Conservation (phyloP, 2,797 vertebrate genomes). For the Iguana delicatissima region DNA sequence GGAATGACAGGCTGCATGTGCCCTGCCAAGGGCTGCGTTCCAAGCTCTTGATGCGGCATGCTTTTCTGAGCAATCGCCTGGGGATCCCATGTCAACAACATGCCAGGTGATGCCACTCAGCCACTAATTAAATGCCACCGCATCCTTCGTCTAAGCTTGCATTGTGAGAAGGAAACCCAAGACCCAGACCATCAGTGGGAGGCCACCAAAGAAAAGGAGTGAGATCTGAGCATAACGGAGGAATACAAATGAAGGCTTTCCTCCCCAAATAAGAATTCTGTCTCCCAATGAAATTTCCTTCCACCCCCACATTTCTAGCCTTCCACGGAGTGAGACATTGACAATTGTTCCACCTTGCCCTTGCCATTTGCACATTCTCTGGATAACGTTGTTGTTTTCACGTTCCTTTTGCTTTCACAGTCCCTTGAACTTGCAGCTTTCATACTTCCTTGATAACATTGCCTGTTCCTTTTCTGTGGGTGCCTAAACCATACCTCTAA, state of each 20-base stretch:
- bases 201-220: neutral
- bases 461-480: too few species aligned
- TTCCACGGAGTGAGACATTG: neutral
- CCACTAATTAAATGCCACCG: slow-evolving; percentile 52
- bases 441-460: too few species aligned
- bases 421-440: too few species aligned
- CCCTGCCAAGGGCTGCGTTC: slow-evolving; percentile 6
- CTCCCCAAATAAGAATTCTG: too few species aligned
- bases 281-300: too few species aligned
- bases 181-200: neutral
- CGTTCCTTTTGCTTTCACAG: too few species aligned
- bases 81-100: slow-evolving; percentile 55
- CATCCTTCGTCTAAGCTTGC: slow-evolving; percentile 28
- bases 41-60: slow-evolving; percentile 23
- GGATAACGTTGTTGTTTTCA: too few species aligned
- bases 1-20: rapidly evolving
- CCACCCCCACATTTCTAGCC: neutral
- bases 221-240: neutral
- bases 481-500: too few species aligned
- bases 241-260: too few species aligned
- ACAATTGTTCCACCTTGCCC: too few species aligned
- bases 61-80: slow-evolving; percentile 44
- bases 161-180: slow-evolving; percentile 49
- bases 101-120: slow-evolving; percentile 23
- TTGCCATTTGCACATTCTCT: too few species aligned